Evolutionary conservation across 2,888 invertebrate species (phyloP), one percentile per base, ranked within the genome.

Genomic region (Rhorus exstirpatorius): DNA sequence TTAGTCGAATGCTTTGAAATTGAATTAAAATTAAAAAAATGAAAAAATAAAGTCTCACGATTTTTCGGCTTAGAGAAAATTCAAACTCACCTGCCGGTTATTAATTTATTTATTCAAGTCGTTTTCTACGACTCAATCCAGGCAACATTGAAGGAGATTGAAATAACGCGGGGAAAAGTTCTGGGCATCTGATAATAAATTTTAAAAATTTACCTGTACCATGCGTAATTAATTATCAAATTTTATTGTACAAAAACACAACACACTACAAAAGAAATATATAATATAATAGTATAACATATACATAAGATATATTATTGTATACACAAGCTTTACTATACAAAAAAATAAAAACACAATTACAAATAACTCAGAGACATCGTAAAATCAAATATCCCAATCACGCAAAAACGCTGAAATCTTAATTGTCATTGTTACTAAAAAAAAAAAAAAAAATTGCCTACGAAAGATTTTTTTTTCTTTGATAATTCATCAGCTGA

Each of bases 311-410:
- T 46, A 63, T 61, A 74, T 44, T 60, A 61, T 68, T 67, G 65
- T 79, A 84, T 85, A 83, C 83, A 83, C 86, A 85, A 84, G 79
- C 74, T 82, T 84, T 83, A 85, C 85, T 86, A 86, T 87, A 87
- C 87, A 87, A 86, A 87, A n/a, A n/a, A n/a, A n/a, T n/a, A 85
- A 75, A 79, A 61, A 83, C 75, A 78, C 55, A 78, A 46, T 58
- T 75, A 60, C 21, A 67, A 65, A 71, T 71, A 55, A 65, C 51
- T 71, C 53, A 17, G 31, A 61, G 21, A 71, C 46, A 17, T 31
- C 35, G 49, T 6, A 53, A 68, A 61, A 79, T 31, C 44, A 26
- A 67, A 31, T 74, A 38, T 46, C 14, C 53, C 26, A 26, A 31
- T 17, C 1, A 46, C 44, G 41, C 12, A 26, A 17, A 44, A 44